Percentiles rank a stretch among this genome's conserved stretches.
Conservation (phyloP, 1,140 invertebrate species). For the Drosophila arizonae region DNA sequence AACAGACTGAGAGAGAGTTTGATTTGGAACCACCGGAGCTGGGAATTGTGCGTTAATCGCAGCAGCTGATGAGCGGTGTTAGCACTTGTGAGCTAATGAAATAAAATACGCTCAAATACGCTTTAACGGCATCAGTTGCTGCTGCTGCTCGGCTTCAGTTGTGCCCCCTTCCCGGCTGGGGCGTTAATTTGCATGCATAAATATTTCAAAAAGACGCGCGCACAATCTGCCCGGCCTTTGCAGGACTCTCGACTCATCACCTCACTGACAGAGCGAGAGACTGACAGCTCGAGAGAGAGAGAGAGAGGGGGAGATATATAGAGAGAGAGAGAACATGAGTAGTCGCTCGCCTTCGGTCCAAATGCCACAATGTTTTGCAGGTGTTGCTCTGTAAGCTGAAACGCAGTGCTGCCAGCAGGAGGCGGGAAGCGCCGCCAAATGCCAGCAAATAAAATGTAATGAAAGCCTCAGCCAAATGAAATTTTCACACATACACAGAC, state of each 20-base stretch:
- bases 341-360: not conserved
- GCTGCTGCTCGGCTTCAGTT: slow-evolving; percentile 25
- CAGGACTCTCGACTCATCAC: not conserved
- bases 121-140: not conserved
- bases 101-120: slow-evolving; percentile 16
- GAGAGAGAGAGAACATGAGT: not conserved
- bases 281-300: not conserved
- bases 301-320: not conserved
- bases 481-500: slow-evolving; percentile 41
- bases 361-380: slow-evolving; percentile 18
- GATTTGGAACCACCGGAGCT: not conserved
- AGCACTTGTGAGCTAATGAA: slow-evolving; percentile 24
- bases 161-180: slow-evolving; percentile 26
- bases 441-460: slow-evolving; percentile 65
- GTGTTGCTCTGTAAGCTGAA: slow-evolving; percentile 22
- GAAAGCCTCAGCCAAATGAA: slow-evolving; percentile 61
- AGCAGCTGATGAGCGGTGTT: slow-evolving; percentile 11
- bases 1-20: not conserved
- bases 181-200: slow-evolving; percentile 70
- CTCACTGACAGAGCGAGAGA: not conserved
- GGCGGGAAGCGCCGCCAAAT: slow-evolving; percentile 20
- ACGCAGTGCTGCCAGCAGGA: slow-evolving; percentile 4
- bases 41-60: slow-evolving; percentile 11
- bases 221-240: slow-evolving; percentile 14
- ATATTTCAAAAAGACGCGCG: slow-evolving; percentile 59